A percentile compares a stretch with the other conserved stretches of the same genome.
Conservation (phyloP, 2,888 invertebrate genomes). For the Drosophila infuscata region DNA sequence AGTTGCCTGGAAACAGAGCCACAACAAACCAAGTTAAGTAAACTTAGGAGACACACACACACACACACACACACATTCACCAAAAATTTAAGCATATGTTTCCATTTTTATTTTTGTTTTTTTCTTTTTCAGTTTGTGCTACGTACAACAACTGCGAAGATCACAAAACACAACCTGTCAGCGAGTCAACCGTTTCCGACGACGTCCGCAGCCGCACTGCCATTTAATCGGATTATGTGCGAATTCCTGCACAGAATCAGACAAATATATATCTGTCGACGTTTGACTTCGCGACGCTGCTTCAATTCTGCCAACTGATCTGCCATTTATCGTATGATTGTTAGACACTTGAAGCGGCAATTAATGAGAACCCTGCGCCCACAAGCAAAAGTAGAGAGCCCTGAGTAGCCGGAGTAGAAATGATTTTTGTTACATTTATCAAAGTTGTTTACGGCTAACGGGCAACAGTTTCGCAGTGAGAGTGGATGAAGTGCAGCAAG, state of each 20-base stretch:
- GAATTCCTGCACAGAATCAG: constrained; percentile 8
- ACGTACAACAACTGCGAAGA: constrained; percentile 15
- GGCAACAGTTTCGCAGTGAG: neutral
- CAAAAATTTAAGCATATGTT: neutral
- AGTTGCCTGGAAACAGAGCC: constrained; percentile 41
- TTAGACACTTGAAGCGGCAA: constrained; percentile 6
- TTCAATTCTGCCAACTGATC: constrained; percentile 19
- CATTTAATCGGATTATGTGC: neutral
- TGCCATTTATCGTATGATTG: constrained; percentile 12
- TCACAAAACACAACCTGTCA: constrained; percentile 17
- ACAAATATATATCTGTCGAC: neutral
- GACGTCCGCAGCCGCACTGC: constrained; percentile 54
- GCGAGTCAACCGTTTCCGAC: constrained; percentile 52
- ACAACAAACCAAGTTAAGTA: constrained; percentile 23
- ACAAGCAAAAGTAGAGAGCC: neutral
- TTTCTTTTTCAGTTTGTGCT: neutral
- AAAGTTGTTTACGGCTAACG: neutral
- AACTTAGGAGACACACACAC: neutral
- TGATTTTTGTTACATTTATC: neutral
- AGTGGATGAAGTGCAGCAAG: neutral
- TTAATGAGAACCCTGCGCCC: neutral
- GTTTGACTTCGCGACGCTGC: constrained; percentile 2
- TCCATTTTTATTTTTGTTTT: neutral
- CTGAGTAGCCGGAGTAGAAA: neutral
- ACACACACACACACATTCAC: neutral